Evolutionary conservation across 2,888 invertebrate species (phyloP).

Genomic region (Nomada goodeniana): DNA sequence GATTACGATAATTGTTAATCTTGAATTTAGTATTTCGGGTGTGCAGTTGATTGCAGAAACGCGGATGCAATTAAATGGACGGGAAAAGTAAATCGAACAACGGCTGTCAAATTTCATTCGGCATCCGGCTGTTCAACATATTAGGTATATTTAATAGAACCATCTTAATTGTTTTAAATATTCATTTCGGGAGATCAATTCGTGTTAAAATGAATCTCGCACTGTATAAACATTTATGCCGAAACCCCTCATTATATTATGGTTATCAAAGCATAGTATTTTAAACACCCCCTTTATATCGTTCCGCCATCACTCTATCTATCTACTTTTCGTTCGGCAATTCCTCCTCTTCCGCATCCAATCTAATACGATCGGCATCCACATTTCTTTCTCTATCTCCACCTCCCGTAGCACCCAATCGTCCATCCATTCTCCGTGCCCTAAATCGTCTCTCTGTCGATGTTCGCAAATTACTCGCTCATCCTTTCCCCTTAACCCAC

Average conservation of each 20-base stretch:
- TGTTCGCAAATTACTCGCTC: constrained; percentile 59
- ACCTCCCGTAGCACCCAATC: constrained; percentile 23
- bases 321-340: constrained; percentile 2
- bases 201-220: too few relatives aligned
- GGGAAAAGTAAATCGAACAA: too few relatives aligned
- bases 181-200: too few relatives aligned
- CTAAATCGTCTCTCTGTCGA: constrained; percentile 54
- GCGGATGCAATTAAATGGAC: too few relatives aligned
- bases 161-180: too few relatives aligned
- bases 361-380: constrained; percentile 17
- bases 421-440: constrained; percentile 43
- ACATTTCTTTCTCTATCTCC: constrained; percentile 17
- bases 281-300: background rate
- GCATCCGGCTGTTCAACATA: too few relatives aligned
- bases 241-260: background rate
- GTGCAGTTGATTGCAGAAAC: too few relatives aligned
- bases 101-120: too few relatives aligned
- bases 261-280: background rate
- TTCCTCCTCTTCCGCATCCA: constrained; percentile 22
- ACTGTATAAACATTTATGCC: too few relatives aligned
- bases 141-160: too few relatives aligned
- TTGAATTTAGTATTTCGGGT: too few relatives aligned
- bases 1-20: too few relatives aligned
- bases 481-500: constrained; percentile 56
- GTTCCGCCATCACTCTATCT: background rate